Conservation (phyloP, 2,113 vertebrate species). For the Nibea coibor region DNA sequence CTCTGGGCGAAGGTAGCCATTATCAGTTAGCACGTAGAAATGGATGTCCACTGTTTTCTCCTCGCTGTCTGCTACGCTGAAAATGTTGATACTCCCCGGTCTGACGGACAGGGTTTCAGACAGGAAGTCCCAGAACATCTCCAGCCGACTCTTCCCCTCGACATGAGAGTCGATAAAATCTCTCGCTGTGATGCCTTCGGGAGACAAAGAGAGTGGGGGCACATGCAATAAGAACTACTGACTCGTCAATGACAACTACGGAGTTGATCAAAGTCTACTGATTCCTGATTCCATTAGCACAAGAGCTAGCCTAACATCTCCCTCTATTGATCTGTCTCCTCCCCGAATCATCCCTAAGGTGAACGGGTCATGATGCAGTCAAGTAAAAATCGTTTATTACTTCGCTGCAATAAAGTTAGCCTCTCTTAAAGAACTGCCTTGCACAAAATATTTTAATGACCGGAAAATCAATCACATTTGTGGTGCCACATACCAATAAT, state of each 20-base stretch:
- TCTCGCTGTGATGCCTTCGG: conserved; percentile 85
- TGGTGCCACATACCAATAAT: conserved; percentile 65
- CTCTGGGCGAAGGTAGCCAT: conserved; percentile 83
- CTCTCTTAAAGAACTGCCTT: conserved; percentile 21
- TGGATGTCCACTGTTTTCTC: conserved; percentile 83
- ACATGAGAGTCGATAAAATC: conserved; percentile 85
- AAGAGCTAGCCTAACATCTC: conserved; percentile 47
- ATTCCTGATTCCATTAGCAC: conserved; percentile 63
- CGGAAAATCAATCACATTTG: conserved; percentile 51
- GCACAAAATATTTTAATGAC: conserved; percentile 44
- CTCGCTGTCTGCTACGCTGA: conserved; percentile 80
- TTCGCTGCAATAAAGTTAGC: conserved; percentile 15
- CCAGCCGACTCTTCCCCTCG: conserved; percentile 77
- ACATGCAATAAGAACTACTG: conserved; percentile 49
- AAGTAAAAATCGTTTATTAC: conserved; percentile 29
- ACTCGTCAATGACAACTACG: conserved; percentile 69
- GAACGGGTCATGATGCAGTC: conserved; percentile 36
- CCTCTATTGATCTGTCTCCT: conserved; percentile 56
- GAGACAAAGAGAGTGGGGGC: conserved; percentile 67
- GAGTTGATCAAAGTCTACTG: conserved; percentile 69
- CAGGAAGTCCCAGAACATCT: conserved; percentile 85
- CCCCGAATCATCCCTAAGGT: conserved; percentile 38
- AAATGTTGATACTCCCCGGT: conserved; percentile 81
- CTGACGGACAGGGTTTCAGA: conserved; percentile 82
- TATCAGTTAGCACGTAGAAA: conserved; percentile 80